These are phyloP conservation scores for Henricia sp. DNA, from an alignment of 53 echinoderm and acorn worm genomes.

Conservation along the genomic window DNA sequence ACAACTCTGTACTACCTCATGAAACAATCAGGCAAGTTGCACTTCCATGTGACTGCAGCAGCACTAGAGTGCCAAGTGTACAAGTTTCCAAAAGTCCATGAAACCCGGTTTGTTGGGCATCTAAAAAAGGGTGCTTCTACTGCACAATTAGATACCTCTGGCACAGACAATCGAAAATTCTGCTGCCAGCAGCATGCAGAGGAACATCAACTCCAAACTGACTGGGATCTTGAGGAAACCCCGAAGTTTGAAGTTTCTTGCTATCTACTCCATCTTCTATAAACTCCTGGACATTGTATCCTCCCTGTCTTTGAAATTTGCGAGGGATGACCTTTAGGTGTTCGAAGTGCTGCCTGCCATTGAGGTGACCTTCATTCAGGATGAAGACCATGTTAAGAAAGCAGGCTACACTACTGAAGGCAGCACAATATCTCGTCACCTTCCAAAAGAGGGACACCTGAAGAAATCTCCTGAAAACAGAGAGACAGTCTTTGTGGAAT, in stretches of 20 bases:
- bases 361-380: slow-evolving; percentile 35
- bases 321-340: slow-evolving; percentile 24
- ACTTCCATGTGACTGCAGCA: not conserved
- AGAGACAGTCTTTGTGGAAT: slow-evolving; percentile 1
- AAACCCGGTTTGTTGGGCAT: no score
- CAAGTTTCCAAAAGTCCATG: no score
- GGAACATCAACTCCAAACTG: no score
- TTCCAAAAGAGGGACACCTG: slow-evolving; percentile 53
- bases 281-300: slow-evolving; percentile 49
- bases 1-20: slow-evolving; percentile 27
- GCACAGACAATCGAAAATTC: no score
- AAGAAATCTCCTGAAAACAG: slow-evolving; percentile 12
- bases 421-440: not conserved
- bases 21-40: slow-evolving; percentile 19
- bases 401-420: slow-evolving; percentile 46
- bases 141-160: no score
- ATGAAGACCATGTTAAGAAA: slow-evolving; percentile 12
- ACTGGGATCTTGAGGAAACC: no score
- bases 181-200: no score
- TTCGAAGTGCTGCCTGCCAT: slow-evolving; percentile 46
- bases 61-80: no score
- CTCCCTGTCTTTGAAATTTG: slow-evolving; percentile 58
- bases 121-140: no score
- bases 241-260: slow-evolving; percentile 21
- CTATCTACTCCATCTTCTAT: slow-evolving; percentile 37